Evolutionary conservation across 1,140 invertebrate species (phyloP).

Genomic region (Leptinotarsa defecta): DNA sequence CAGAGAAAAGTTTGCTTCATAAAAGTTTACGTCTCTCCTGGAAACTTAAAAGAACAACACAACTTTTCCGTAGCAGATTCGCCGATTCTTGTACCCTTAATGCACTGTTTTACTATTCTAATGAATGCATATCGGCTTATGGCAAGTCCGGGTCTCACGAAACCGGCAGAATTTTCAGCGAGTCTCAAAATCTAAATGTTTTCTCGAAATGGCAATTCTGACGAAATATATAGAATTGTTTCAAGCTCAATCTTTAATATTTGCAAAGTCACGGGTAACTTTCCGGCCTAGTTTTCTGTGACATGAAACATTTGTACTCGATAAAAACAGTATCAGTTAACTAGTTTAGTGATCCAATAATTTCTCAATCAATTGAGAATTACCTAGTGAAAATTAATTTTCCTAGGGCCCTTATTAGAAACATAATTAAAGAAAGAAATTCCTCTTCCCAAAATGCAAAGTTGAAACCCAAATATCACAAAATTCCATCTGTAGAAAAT

Average conservation of each 20-base stretch:
- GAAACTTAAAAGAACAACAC: conserved; percentile 46
- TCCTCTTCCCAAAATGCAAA: too few relatives aligned
- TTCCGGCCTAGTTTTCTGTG: too few relatives aligned
- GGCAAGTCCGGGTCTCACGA: conserved; percentile 20
- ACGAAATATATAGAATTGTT: background rate
- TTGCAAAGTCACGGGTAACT: too few relatives aligned
- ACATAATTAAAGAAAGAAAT: too few relatives aligned
- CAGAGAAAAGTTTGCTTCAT: conserved; percentile 37
- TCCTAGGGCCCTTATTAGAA: too few relatives aligned
- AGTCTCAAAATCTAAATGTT: conserved; percentile 26
- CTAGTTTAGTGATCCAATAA: too few relatives aligned
- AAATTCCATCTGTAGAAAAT: too few relatives aligned
- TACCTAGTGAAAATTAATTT: too few relatives aligned
- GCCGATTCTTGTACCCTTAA: conserved; percentile 43
- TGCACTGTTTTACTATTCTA: conserved; percentile 47
- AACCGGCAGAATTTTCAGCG: conserved; percentile 28
- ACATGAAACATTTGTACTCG: too few relatives aligned
- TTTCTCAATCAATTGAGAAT: too few relatives aligned
- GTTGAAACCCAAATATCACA: too few relatives aligned
- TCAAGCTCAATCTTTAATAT: background rate
- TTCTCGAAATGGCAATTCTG: conserved; percentile 16
- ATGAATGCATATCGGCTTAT: conserved; percentile 49
- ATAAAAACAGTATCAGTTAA: too few relatives aligned
- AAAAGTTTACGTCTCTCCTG: conserved; percentile 41
- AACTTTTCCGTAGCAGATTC: conserved; percentile 41